phyloP scores from a whole-genome alignment of 2,113 vertebrate genomes.

The Galemys pyrenaicus region DNA sequence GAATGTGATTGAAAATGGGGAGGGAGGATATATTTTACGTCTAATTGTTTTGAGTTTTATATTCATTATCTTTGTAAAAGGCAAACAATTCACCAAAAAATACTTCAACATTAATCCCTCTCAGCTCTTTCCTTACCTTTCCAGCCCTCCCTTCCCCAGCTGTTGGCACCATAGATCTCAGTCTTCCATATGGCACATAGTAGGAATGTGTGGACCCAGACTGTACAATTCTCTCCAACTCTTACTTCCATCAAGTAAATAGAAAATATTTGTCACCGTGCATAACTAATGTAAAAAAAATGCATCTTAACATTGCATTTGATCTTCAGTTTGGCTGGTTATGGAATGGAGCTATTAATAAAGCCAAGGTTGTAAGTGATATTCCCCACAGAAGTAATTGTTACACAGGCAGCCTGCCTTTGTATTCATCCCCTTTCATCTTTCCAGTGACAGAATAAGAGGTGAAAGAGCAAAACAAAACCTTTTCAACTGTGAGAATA shows the following conservation, averaged over 20 bases:
- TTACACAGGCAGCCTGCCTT: not conserved
- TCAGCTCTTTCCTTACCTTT: constrained; percentile 54
- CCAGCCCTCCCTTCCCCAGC: not conserved
- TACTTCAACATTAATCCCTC: not conserved
- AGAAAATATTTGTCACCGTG: not conserved
- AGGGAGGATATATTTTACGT: not conserved
- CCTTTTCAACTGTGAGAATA: not conserved
- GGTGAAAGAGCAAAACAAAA: not conserved
- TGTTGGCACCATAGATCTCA: not conserved
- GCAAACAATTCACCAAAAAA: constrained; percentile 6
- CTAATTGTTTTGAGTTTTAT: constrained; percentile 15
- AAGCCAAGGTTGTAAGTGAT: constrained; percentile 13
- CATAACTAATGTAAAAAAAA: not conserved
- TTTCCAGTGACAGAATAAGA: constrained; percentile 50
- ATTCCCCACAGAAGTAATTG: not conserved
- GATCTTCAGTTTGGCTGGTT: constrained; percentile 28
- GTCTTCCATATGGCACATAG: not conserved
- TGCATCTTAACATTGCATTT: not conserved
- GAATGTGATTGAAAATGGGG: not conserved
- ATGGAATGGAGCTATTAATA: not conserved
- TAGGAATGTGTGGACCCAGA: not conserved
- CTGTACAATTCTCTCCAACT: not conserved
- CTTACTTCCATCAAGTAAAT: constrained; percentile 9
- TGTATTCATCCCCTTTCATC: not conserved
- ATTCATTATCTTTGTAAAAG: constrained; percentile 48